A percentile compares a stretch with the other conserved stretches of the same genome.
phyloP scores from a whole-genome alignment of 2,888 invertebrate species.

The Andrena hattorfiana region DNA sequence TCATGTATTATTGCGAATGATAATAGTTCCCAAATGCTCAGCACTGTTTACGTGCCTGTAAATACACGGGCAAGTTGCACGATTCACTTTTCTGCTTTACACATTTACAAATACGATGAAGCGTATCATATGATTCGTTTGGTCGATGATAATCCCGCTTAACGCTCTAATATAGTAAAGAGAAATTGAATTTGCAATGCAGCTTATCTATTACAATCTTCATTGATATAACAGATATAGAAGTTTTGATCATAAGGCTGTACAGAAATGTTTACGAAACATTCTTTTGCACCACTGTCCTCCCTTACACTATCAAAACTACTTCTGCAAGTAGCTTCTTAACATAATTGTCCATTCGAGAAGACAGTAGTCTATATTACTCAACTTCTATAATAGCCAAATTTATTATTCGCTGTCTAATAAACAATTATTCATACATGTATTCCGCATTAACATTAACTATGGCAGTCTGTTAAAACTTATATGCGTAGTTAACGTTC shows the following conservation, averaged over 20 bases:
- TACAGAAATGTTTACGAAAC: conserved; percentile 30
- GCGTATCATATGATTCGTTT: background rate
- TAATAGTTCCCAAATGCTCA: background rate
- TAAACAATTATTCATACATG: conserved; percentile 40
- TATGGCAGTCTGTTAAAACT: conserved; percentile 74
- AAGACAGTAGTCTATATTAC: conserved; percentile 10
- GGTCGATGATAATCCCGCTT: conserved; percentile 8
- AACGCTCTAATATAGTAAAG: background rate
- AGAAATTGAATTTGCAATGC: background rate
- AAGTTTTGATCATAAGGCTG: conserved; percentile 50
- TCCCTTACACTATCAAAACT: background rate
- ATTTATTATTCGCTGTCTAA: conserved; percentile 32
- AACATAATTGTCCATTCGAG: background rate
- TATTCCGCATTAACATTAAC: conserved; percentile 64
- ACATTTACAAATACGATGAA: conserved; percentile 4
- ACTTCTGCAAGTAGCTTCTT: background rate
- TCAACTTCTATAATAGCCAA: conserved; percentile 13
- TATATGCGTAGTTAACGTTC: conserved; percentile 49
- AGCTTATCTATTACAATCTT: background rate
- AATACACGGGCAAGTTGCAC: background rate
- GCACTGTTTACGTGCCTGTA: background rate
- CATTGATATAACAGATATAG: conserved; percentile 2
- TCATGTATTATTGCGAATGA: background rate
- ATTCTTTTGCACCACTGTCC: background rate
- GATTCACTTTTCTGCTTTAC: conserved; percentile 1